These are phyloP conservation scores for Opisthocomus hoazin DNA, from an alignment of 2,113 vertebrate genomes.

Conservation along the genomic window DNA sequence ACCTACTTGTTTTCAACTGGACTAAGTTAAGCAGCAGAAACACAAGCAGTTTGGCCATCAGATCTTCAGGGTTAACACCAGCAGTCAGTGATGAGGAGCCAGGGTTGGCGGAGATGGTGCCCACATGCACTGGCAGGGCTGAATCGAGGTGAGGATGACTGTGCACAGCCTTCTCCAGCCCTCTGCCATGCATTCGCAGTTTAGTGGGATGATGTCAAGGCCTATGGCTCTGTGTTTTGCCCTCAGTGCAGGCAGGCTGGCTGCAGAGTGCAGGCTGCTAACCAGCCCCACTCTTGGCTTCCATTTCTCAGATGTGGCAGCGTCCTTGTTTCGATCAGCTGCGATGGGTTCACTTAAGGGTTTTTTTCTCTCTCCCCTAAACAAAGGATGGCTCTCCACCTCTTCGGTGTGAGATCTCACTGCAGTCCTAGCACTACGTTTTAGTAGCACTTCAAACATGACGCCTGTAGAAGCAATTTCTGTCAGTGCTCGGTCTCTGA, in stretches of 20 bases:
- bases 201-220: neutral
- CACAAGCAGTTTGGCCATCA: neutral
- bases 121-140: neutral
- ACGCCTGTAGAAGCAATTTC: neutral
- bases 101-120: neutral
- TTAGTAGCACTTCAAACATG: neutral
- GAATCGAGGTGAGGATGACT: neutral
- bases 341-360: neutral
- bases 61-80: neutral
- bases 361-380: neutral
- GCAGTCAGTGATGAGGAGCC: neutral
- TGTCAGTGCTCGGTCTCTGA: neutral
- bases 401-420: neutral
- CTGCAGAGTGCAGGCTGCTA: neutral
- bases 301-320: neutral
- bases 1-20: rapidly evolving
- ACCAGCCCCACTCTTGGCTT: neutral
- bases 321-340: neutral
- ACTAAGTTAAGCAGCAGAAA: neutral
- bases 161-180: neutral
- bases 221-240: neutral
- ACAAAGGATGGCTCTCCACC: neutral
- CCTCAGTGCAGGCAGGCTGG: neutral
- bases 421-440: rapidly evolving
- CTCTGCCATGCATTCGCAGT: rapidly evolving